Percentiles rank a stretch among this genome's conserved stretches.
Evolutionary conservation across 2,888 invertebrate species (phyloP).

Genomic region (Cryptophagus acutangulus): DNA sequence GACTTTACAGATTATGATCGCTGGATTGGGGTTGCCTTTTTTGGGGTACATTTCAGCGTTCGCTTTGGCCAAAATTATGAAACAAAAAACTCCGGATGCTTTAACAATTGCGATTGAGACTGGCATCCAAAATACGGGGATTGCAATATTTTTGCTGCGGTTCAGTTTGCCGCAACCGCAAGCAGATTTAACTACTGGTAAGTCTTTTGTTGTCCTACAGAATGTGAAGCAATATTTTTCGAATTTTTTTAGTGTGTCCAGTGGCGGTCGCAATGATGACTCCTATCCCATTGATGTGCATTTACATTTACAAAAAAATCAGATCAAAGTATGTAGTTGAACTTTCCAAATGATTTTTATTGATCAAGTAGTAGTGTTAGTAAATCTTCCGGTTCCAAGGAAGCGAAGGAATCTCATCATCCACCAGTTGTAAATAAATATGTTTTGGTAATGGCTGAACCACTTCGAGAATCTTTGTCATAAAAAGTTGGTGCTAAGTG

Average conservation of each 20-base stretch:
- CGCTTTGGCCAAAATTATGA: constrained; percentile 55
- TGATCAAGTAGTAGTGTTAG: constrained; percentile 3
- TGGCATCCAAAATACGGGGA: constrained; percentile 90
- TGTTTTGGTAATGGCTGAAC: no score
- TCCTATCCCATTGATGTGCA: constrained; percentile 67
- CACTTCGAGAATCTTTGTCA: no score
- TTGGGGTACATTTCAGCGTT: constrained; percentile 72
- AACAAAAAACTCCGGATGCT: constrained; percentile 62
- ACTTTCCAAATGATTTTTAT: no score
- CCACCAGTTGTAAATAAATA: no score
- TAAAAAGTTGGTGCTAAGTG: no score
- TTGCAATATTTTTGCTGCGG: constrained; percentile 81
- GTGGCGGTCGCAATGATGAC: constrained; percentile 92
- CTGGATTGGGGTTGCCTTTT: constrained; percentile 79
- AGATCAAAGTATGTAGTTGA: no score
- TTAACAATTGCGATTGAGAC: constrained; percentile 91
- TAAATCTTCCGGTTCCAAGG: no score
- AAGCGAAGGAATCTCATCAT: no score
- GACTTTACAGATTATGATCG: constrained; percentile 64
- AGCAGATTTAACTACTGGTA: constrained; percentile 82
- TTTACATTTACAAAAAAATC: constrained; percentile 52
- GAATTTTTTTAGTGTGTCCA: constrained; percentile 78
- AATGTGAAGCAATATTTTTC: constrained; percentile 29
- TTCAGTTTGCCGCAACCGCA: constrained; percentile 79
- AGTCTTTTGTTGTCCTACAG: constrained; percentile 15